Evolutionary conservation across 2,797 vertebrate species (phyloP).

Genomic region (Poecilia gillii): DNA sequence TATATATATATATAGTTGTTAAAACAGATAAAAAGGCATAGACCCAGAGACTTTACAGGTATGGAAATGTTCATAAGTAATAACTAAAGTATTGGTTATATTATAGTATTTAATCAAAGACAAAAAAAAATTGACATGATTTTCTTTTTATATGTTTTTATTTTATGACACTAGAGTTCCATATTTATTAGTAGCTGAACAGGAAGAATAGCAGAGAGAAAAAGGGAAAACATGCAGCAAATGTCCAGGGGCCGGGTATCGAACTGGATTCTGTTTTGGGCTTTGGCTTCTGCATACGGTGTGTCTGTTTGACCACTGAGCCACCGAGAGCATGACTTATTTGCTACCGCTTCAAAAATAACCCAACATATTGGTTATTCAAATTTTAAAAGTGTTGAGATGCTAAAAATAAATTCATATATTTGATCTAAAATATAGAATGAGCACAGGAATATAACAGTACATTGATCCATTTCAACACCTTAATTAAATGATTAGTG

Average conservation of each 20-base stretch:
- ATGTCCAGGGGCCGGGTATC: neutral
- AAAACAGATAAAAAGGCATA: neutral
- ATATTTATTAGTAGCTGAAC: neutral
- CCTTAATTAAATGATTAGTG: neutral
- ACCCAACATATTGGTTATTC: neutral
- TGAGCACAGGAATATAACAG: too few relatives aligned
- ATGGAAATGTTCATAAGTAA: neutral
- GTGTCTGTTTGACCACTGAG: neutral
- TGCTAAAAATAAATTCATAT: neutral
- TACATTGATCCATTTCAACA: neutral
- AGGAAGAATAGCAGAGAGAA: neutral
- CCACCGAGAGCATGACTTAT: neutral
- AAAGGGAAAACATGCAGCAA: neutral
- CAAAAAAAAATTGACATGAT: neutral
- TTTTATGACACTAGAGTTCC: neutral
- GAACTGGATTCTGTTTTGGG: neutral
- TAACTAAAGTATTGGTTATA: neutral
- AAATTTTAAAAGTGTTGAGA: neutral
- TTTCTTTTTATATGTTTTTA: neutral
- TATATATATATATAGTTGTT: neutral
- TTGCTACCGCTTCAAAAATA: neutral
- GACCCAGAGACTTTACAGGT: neutral
- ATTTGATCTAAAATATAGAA: neutral
- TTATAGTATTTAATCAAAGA: neutral
- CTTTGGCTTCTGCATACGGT: neutral